A percentile compares a stretch with the other conserved stretches of the same genome.
Evolutionary conservation across 2,888 invertebrate genomes (phyloP).

Genomic region (Fabriciana adippe): DNA sequence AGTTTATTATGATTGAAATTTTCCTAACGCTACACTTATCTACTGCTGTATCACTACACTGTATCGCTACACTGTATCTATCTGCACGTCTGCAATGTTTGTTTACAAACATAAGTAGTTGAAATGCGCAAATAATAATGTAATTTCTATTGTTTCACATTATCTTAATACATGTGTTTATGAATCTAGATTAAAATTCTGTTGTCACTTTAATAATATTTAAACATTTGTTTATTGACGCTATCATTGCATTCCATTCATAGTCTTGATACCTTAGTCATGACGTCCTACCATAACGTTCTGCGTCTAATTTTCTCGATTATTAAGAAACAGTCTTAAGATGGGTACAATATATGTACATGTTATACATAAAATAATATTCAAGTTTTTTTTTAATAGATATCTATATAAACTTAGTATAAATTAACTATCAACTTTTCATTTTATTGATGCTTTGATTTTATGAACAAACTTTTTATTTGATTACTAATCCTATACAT

Average conservation of each 20-base stretch:
- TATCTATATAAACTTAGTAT: too few species aligned
- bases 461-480: too few species aligned
- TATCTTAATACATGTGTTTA: not conserved
- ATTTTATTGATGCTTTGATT: too few species aligned
- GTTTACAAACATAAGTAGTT: slow-evolving; percentile 16
- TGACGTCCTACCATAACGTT: slow-evolving; percentile 15
- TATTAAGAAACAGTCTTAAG: too few species aligned
- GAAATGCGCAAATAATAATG: not conserved
- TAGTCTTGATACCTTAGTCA: slow-evolving; percentile 37
- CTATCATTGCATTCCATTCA: slow-evolving; percentile 53
- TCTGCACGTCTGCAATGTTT: slow-evolving; percentile 1
- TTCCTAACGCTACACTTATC: not conserved
- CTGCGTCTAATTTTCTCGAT: too few species aligned
- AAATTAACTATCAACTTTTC: too few species aligned
- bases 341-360: too few species aligned
- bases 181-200: slow-evolving; percentile 20
- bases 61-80: not conserved
- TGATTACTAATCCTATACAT: too few species aligned
- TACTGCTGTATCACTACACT: too few species aligned
- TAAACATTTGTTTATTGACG: slow-evolving; percentile 42
- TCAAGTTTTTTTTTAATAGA: too few species aligned
- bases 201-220: slow-evolving; percentile 38
- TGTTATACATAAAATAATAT: too few species aligned
- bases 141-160: slow-evolving; percentile 8
- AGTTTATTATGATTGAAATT: not conserved